A percentile compares a stretch with the other conserved stretches of the same genome.
These are phyloP conservation scores for Gymnothorax reevesii DNA, from an alignment of 2,797 vertebrate genomes.

Conservation along the genomic window DNA sequence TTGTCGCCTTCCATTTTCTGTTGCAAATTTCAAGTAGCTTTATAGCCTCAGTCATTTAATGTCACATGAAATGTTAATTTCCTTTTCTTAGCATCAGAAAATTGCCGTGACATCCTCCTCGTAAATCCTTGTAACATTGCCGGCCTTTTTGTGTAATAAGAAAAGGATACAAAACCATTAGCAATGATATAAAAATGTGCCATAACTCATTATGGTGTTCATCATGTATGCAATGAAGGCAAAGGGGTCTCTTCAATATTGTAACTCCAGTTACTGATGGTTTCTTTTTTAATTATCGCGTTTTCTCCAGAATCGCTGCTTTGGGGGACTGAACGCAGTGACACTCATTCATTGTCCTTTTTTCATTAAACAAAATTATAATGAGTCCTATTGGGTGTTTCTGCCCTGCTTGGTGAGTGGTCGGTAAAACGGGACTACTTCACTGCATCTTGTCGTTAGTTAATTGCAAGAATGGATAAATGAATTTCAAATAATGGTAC, in stretches of 20 bases:
- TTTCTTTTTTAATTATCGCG: neutral
- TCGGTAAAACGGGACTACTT: neutral
- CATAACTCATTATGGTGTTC: slow-evolving; percentile 18
- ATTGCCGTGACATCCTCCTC: neutral
- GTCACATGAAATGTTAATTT: neutral
- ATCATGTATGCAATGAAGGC: neutral
- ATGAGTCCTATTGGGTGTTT: neutral
- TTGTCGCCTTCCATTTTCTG: neutral
- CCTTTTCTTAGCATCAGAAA: neutral
- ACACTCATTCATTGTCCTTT: slow-evolving; percentile 2
- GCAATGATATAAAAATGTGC: slow-evolving; percentile 13
- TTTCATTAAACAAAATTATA: slow-evolving; percentile 1
- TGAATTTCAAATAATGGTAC: neutral
- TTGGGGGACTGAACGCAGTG: neutral
- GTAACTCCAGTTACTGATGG: neutral
- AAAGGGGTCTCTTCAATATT: neutral
- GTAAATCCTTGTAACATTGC: neutral
- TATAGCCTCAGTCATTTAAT: neutral
- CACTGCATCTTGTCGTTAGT: neutral
- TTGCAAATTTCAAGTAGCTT: neutral
- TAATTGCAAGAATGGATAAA: neutral
- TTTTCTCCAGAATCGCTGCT: neutral
- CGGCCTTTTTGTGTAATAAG: slow-evolving; percentile 12
- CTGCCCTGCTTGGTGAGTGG: neutral
- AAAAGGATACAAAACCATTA: slow-evolving; percentile 5